Base-by-base conservation (phyloP, 2,113 vertebrate species). In the Thunnus thynnus region DNA sequence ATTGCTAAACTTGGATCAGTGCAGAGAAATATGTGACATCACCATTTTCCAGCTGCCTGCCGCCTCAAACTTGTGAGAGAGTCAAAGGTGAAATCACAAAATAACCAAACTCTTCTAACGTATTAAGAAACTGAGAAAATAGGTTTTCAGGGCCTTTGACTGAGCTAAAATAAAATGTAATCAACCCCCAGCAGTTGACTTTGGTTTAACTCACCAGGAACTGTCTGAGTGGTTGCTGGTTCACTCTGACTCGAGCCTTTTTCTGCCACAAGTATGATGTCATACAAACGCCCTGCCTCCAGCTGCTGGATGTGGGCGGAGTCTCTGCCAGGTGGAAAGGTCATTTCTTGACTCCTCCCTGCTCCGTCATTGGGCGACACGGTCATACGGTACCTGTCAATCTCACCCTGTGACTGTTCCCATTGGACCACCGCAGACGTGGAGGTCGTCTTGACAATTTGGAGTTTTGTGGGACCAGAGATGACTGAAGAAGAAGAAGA, bases 351-450 rank as follows among this genome's bases (percentile, higher is more conserved):
- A 6, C n/a, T 79, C 13, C 50, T 70, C 18, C 85, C 92, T 0
- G 46, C 50, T 18, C 86, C 90, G 51, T 94, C 85, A 25, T 61
- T 88, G 20, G 93, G 90, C 1, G 82, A 30, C 22, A 94, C 48
- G 1, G 55, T 92, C 66, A 96, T 69, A 65, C 68, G 84, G 67
- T 96, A 96, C 71, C 93, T 82, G 78, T 96, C 95, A 18, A 95
- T 93, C 52, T 88, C 90, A 2, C 88, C 91, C 52, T 88, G 86
- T 0, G 95, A 89, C 0, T 78, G 83, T 56, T 96, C 93, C 96
- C 96, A 97, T 16, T 94, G 94, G 83, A 96, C 89, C 22, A 94
- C 85, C 0, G 90, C 78, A 0, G 94, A 91, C 0, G 92, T 91
- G 13, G 91, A 90, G 30, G 93, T 94, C 6, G 88, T 95, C 68